Evolutionary conservation across 2,113 vertebrate genomes (phyloP).

Genomic region (Hippocampus guttulatus): DNA sequence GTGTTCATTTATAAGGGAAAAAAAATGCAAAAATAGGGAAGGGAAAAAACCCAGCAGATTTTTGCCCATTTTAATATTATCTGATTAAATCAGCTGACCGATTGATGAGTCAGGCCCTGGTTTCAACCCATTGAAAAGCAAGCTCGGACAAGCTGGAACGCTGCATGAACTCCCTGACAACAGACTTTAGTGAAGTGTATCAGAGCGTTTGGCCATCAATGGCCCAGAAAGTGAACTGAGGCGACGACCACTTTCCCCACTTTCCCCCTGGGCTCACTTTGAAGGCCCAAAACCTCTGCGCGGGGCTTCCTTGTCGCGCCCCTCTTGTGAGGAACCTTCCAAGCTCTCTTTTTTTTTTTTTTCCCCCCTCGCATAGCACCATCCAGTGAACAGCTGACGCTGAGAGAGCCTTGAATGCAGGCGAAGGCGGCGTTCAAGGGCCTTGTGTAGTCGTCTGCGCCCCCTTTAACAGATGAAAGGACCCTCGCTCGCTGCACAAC

Average conservation of each 20-base stretch:
- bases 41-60: too few relatives aligned
- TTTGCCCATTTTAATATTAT: too few relatives aligned
- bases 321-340: conserved; percentile 74
- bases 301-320: conserved; percentile 64
- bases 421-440: conserved; percentile 71
- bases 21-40: too few relatives aligned
- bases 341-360: conserved; percentile 70
- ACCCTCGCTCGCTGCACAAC: conserved; percentile 51
- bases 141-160: neutral
- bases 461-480: conserved; percentile 67
- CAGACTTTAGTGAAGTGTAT: conserved; percentile 29
- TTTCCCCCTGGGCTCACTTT: conserved; percentile 49
- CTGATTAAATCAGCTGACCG: too few relatives aligned
- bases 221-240: conserved; percentile 59
- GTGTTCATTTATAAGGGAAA: too few relatives aligned
- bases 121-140: neutral
- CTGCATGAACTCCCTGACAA: conserved; percentile 33
- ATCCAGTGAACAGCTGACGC: conserved; percentile 80
- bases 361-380: conserved; percentile 52
- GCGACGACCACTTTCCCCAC: conserved; percentile 55
- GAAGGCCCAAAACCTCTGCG: conserved; percentile 65
- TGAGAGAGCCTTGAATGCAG: conserved; percentile 76
- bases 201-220: conserved; percentile 67
- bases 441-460: conserved; percentile 77
- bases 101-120: too few relatives aligned